Base-by-base conservation (phyloP, 2,888 invertebrate genomes). In the Limnephilus lunatus region DNA sequence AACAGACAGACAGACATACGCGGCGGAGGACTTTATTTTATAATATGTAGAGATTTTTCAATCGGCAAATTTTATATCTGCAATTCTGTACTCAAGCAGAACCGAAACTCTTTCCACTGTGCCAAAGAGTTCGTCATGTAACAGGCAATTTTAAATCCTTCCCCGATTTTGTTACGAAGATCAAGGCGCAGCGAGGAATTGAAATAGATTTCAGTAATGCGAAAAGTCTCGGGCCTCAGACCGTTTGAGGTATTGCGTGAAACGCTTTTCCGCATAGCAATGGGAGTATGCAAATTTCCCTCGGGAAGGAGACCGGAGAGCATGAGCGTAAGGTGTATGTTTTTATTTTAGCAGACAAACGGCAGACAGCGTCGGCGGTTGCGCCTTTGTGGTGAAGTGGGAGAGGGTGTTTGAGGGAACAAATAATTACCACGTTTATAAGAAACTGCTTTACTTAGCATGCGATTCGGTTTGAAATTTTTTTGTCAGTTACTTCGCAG, bases 221-320 rank as follows among this genome's bases (percentile, higher is more conserved):
- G 92, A 93, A 93, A 93, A 93, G 92, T 93, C 89, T 92, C 92
- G 68, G 80, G 32, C 81, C 81, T 90, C 86, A 81, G 81, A 92
- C 80, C 90, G 93, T 92, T 93, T 93, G 93, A 92, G 91, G 93
- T 90, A 93, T 93, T 92, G 92, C 91, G 92, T 90, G 87, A 68
- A 89, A 48, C 85, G 44, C 90, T 80, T 68, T 80, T 85, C 89
- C 85, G 89, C 85, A 92, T 83, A 91, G 92, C 93, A 93, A 93
- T 93, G 90, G 93, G 92, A 93, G 92, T 91, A 93, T 91, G 93
- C 92, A 93, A 93, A 93, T 93, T 93, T 93, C 93, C 93, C 93
- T 80, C 91, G 93, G 93, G 93, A 90, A 32, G 44, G 30, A 39
- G 53, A 92, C 91, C 91, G 44, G 44, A 68, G 92, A 92, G 91